Conservation (phyloP, 2,113 vertebrate genomes). For the Tyrannus savana region DNA sequence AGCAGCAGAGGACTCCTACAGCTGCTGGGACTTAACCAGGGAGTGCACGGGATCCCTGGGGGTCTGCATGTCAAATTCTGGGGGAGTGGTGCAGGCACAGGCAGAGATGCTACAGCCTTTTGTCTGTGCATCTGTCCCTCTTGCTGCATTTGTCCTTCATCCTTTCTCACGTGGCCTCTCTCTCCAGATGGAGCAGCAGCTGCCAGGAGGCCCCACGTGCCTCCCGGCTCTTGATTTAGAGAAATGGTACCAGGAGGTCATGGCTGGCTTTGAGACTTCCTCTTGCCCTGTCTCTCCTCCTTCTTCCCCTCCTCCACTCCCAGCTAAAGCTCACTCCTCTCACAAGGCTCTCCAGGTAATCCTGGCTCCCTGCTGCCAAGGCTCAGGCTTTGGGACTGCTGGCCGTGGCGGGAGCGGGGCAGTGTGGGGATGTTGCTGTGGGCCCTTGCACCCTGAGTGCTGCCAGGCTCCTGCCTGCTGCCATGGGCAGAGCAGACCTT, state of each 20-base stretch:
- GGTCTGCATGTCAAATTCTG: neutral
- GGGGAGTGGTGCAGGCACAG: neutral
- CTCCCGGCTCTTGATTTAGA: conserved; percentile 76
- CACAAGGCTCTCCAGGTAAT: conserved; percentile 90
- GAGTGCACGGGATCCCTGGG: rapidly evolving
- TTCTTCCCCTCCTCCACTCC: conserved; percentile 89
- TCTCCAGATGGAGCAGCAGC: conserved; percentile 77
- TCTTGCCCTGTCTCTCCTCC: conserved; percentile 67
- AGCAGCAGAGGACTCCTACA: neutral
- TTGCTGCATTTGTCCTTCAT: neutral
- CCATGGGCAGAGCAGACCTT: neutral
- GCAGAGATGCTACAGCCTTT: neutral
- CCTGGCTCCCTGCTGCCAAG: neutral
- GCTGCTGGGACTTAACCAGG: neutral
- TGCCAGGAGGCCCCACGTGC: neutral
- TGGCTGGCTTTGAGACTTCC: conserved; percentile 86
- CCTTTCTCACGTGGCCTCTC: neutral
- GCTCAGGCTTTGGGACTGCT: neutral
- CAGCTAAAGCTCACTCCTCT: conserved; percentile 86
- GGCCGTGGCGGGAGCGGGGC: neutral
- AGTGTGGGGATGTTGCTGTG: rapidly evolving
- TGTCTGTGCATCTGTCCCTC: neutral
- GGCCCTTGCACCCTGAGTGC: neutral
- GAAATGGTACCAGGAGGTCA: conserved; percentile 78
- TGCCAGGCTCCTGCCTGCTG: neutral